Evolutionary conservation across 2,113 vertebrate species (phyloP).

Genomic region (Nerophis lumbriciformis): DNA sequence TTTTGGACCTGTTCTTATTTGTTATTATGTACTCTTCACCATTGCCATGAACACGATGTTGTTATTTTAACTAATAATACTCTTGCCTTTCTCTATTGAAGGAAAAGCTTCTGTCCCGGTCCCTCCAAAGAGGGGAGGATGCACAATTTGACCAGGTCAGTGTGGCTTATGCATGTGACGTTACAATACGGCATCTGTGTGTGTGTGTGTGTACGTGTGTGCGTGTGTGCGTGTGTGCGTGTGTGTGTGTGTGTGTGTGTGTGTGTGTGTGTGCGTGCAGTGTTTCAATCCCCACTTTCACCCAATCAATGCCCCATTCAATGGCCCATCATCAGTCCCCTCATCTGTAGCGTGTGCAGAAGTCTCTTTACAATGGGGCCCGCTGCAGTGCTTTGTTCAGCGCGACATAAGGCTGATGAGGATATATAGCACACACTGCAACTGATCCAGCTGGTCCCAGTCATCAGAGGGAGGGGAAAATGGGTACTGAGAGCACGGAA

Average conservation of each 20-base stretch:
- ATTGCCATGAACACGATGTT: too few species aligned
- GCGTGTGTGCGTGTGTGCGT: too few species aligned
- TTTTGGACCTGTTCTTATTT: too few species aligned
- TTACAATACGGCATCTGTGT: conserved; percentile 2
- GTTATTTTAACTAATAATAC: too few species aligned
- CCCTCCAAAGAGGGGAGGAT: conserved; percentile 98
- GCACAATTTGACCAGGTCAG: conserved; percentile 98
- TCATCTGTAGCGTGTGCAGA: conserved; percentile 59
- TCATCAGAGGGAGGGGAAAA: conserved; percentile 55
- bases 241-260: not conserved
- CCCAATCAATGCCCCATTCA: conserved; percentile 47
- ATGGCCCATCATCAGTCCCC: conserved; percentile 26
- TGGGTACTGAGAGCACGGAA: conserved; percentile 44
- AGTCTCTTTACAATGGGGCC: conserved; percentile 57
- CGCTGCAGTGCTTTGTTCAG: conserved; percentile 69
- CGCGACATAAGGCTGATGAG: conserved; percentile 64
- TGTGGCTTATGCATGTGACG: not conserved
- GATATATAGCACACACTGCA: conserved; percentile 39
- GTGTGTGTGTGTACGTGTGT: not conserved
- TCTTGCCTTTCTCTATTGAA: conserved; percentile 40
- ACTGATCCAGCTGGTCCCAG: conserved; percentile 62
- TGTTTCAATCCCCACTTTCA: conserved; percentile 33
- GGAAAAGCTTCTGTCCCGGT: conserved; percentile 96
- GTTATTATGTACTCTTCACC: too few species aligned
- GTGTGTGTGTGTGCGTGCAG: conserved; percentile 4